Base-by-base conservation (phyloP, 2,797 vertebrate genomes). In the Fringilla coelebs region DNA sequence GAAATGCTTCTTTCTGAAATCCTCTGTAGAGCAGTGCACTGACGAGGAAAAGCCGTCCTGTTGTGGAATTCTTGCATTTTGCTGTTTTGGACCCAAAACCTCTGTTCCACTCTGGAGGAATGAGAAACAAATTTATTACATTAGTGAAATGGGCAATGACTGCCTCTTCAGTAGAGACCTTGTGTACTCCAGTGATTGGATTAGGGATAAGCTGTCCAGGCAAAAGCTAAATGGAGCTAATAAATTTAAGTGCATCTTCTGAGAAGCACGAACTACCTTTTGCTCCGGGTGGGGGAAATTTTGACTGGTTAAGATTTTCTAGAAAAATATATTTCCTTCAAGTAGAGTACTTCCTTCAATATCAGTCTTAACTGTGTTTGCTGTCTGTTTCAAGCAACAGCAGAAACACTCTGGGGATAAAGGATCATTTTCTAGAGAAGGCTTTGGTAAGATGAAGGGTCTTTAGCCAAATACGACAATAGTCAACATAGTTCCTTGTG, bases 381-480 rank as follows among this genome's bases (percentile, higher is more conserved):
- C 84, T 75, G 41, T 34, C 63, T 89, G 55, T 83, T 95, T 93
- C 61, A 91, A 91, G 49, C 22, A 91, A 60, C 38, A 52, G 34
- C 49, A 88, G 68, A 80, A 93, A 74, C 34, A 25, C 34, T 89
- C 73, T 36, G 41, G 75, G 63, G 28, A 87, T 71, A 91, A 92
- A 80, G 38, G 48, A 79, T 87, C 3, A 54, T 87, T 90, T 85
- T 93, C 61, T 79, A 92, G 74, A 82, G 18, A 89, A 82, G 36
- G 17, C 11, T 89, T 88, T 85, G 71, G 74, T 92, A 82, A 90
- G 60, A 79, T 0, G 1, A 89, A 40, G 61, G 8, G 18, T 95
- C 63, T 79, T 18, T 67, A 82, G 92, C 90, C 86, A 95, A 96
- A 90, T 70, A 93, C 4, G 94, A 94, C 92, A 90, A 89, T 54